These are phyloP conservation scores for Cryptus viduatorius DNA, from an alignment of 2,888 invertebrate species.

Conservation along the genomic window DNA sequence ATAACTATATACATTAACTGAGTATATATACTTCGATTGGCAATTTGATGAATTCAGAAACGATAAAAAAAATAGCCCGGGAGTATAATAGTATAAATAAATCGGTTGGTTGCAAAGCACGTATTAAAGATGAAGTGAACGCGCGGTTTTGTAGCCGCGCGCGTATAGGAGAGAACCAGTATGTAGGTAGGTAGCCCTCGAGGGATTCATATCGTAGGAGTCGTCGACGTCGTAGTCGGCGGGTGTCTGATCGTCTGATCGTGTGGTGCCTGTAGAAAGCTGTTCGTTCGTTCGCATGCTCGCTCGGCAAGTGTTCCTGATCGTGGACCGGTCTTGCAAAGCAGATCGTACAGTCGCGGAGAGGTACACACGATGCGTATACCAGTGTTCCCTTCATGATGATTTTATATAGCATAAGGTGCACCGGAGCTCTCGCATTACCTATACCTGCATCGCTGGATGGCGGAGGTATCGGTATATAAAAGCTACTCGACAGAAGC, in stretches of 20 bases:
- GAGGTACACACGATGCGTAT: slow-evolving; percentile 56
- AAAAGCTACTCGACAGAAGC: slow-evolving; percentile 36
- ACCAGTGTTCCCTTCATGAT: slow-evolving; percentile 11
- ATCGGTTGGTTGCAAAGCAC: slow-evolving; percentile 29
- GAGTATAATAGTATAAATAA: slow-evolving; percentile 17
- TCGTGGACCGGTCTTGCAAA: slow-evolving; percentile 69
- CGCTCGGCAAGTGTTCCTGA: slow-evolving; percentile 68
- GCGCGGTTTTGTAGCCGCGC: slow-evolving; percentile 47
- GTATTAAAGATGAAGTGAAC: slow-evolving; percentile 54
- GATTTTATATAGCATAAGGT: neutral
- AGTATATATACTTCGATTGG: slow-evolving; percentile 36
- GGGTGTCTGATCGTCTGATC: slow-evolving; percentile 68
- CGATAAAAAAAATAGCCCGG: slow-evolving; percentile 51
- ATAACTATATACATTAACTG: neutral
- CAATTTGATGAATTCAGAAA: slow-evolving; percentile 58
- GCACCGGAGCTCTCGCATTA: neutral
- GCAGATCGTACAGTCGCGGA: slow-evolving; percentile 57
- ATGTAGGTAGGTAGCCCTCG: slow-evolving; percentile 53
- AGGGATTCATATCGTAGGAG: slow-evolving; percentile 65
- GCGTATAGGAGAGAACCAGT: slow-evolving; percentile 40
- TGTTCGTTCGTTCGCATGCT: slow-evolving; percentile 65
- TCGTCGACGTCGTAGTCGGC: slow-evolving; percentile 63
- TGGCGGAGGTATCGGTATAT: neutral
- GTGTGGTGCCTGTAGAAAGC: slow-evolving; percentile 64
- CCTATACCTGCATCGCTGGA: slow-evolving; percentile 20